Evolutionary conservation across 2,113 vertebrate genomes (phyloP), one percentile per base, ranked within the genome.

Genomic region (Zosterops pallidus): DNA sequence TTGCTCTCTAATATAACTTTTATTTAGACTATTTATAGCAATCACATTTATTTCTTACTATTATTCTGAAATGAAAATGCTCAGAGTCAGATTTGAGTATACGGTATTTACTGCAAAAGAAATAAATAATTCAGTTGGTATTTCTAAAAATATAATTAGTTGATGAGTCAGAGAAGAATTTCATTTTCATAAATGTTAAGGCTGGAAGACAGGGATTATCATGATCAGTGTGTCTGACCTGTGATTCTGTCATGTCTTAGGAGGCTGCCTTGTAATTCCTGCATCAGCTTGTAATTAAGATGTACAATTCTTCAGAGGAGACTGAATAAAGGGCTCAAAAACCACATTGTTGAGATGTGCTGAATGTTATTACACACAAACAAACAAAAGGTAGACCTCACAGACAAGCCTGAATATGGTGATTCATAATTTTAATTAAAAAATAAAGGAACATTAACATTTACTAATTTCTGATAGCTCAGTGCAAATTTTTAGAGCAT

Each of bases 111-210:
- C 44, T 89, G 80, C 64, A 76, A 65, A 74, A 82, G 62, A 86
- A 88, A 85, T 70, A 95, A 94, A 83, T 88, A 94, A 96, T 78
- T 94, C 80, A 57, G 68, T 9, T 81, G 88, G 60, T 59, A 95
- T 95, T 96, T 95, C 83, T 81, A 92, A 94, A 96, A 94, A 92
- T 96, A 93, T 25, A 59, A 79, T 87, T 86, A 93, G 56, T 81
- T 74, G 76, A 60, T 96, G 95, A 96, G 44, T 96, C 94, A 94
- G 92, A 92, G 63, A 65, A 86, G 87, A 91, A 88, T 94, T 94
- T 93, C 1, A 33, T 86, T 86, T 94, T 70, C 35, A 21, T 67
- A 94, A 94, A 95, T 86, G 75, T 70, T 95, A 81, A 88, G 56
- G 15, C 60, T 86, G 52, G 33, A 90, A 92, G 64, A 80, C 14